Conservation (phyloP, 2,888 invertebrate genomes). For the Clostera curtula region DNA sequence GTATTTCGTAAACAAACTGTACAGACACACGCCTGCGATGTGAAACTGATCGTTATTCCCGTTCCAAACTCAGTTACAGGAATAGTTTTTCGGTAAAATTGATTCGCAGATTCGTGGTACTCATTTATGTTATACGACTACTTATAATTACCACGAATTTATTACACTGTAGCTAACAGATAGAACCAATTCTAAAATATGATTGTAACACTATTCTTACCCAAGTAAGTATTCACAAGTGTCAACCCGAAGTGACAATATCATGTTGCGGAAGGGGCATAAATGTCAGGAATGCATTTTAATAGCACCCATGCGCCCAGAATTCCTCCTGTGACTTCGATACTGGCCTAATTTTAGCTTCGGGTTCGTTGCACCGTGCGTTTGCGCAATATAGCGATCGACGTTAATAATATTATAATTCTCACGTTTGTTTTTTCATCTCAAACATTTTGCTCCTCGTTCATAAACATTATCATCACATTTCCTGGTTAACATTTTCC, state of each 20-base stretch:
- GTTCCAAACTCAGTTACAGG: conserved; percentile 28
- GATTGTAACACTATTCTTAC: conserved; percentile 12
- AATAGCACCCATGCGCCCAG: conserved; percentile 48
- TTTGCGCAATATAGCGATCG: conserved; percentile 41
- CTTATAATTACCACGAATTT: too few species aligned
- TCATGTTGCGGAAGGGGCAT: conserved; percentile 34
- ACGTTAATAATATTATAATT: conserved; percentile 29
- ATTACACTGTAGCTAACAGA: too few species aligned
- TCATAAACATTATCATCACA: conserved; percentile 21
- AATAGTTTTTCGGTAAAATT: conserved; percentile 17
- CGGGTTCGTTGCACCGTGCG: conserved; percentile 55
- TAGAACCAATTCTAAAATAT: too few species aligned
- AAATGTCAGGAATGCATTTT: conserved; percentile 62
- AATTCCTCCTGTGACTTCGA: conserved; percentile 43
- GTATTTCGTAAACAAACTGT: conserved; percentile 50
- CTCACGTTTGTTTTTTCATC: conserved; percentile 22
- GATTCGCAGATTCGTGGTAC: background rate
- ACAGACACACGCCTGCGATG: conserved; percentile 40
- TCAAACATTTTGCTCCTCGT: conserved; percentile 13
- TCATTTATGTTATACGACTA: too few species aligned
- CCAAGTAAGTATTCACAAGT: conserved; percentile 8
- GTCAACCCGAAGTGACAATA: conserved; percentile 15
- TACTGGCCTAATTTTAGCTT: conserved; percentile 48
- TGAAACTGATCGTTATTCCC: conserved; percentile 42
- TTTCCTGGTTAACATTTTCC: conserved; percentile 12